Percentiles rank a stretch among this genome's conserved stretches.
These are phyloP conservation scores for Scaeva pyrastri DNA, from an alignment of 2,888 invertebrate species.

Conservation along the genomic window DNA sequence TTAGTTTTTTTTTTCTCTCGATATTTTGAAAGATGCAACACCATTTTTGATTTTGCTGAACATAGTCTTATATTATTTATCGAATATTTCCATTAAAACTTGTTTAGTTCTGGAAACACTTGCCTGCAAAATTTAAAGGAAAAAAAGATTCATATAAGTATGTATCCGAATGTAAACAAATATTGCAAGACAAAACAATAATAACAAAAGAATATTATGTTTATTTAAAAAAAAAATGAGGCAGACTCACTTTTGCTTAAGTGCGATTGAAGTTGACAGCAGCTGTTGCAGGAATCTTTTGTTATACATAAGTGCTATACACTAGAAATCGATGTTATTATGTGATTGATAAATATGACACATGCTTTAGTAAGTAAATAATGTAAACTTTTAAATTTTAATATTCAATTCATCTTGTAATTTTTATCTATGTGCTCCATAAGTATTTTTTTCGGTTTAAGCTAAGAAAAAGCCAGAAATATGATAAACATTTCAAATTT, in stretches of 20 bases:
- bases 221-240: background rate
- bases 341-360: background rate
- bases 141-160: slow-evolving; percentile 34
- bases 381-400: too few species aligned
- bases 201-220: background rate
- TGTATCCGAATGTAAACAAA: background rate
- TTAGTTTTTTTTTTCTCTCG: slow-evolving; percentile 39
- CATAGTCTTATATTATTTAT: background rate
- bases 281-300: slow-evolving; percentile 29
- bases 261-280: slow-evolving; percentile 46
- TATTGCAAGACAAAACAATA: background rate
- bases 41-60: slow-evolving; percentile 23
- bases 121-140: slow-evolving; percentile 58
- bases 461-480: too few species aligned
- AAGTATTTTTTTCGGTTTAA: too few species aligned
- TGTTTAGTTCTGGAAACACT: slow-evolving; percentile 35
- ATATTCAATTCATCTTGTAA: too few species aligned
- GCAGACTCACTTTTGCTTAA: slow-evolving; percentile 64
- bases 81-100: slow-evolving; percentile 5
- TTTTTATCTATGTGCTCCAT: too few species aligned
- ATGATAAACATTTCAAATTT: too few species aligned
- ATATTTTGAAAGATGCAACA: slow-evolving; percentile 59
- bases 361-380: slow-evolving; percentile 3
- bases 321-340: slow-evolving; percentile 23
- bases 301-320: slow-evolving; percentile 18